phyloP scores from a whole-genome alignment of 2,113 vertebrate genomes.

The Melanocharis versteri region DNA sequence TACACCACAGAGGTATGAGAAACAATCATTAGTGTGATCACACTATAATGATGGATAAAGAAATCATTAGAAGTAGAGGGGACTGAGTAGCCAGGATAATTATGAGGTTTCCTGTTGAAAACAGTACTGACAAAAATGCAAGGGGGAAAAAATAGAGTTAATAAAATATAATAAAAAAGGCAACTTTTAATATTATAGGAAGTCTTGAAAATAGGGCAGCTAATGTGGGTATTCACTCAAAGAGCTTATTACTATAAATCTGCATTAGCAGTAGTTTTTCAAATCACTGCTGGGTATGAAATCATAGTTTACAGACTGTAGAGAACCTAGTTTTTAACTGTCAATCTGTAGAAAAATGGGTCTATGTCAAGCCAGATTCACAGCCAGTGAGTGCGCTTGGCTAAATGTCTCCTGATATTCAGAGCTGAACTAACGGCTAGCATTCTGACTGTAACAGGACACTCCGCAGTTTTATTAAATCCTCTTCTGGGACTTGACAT shows the following conservation, averaged over 20 bases:
- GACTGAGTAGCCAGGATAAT: slow-evolving; percentile 25
- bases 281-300: not conserved
- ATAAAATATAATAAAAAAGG: not conserved
- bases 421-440: slow-evolving; percentile 21
- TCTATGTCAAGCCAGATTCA: not conserved
- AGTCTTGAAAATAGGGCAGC: not conserved
- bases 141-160: not conserved
- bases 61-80: not conserved
- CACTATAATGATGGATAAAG: slow-evolving; percentile 33
- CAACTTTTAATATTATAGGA: not conserved
- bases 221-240: slow-evolving; percentile 12
- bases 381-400: not conserved
- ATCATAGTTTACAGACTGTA: slow-evolving; percentile 5
- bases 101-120: slow-evolving; percentile 38
- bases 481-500: not conserved
- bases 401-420: slow-evolving; percentile 9
- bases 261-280: slow-evolving; percentile 37
- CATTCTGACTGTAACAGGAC: not conserved
- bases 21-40: slow-evolving; percentile 44
- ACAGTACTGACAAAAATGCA: not conserved
- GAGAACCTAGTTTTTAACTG: not conserved
- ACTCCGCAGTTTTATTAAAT: not conserved
- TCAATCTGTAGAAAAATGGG: not conserved
- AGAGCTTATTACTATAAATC: slow-evolving; percentile 25
- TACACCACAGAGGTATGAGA: slow-evolving; percentile 19